Evolutionary conservation across 2,888 invertebrate genomes (phyloP).

Genomic region (Pollenia amentaria): DNA sequence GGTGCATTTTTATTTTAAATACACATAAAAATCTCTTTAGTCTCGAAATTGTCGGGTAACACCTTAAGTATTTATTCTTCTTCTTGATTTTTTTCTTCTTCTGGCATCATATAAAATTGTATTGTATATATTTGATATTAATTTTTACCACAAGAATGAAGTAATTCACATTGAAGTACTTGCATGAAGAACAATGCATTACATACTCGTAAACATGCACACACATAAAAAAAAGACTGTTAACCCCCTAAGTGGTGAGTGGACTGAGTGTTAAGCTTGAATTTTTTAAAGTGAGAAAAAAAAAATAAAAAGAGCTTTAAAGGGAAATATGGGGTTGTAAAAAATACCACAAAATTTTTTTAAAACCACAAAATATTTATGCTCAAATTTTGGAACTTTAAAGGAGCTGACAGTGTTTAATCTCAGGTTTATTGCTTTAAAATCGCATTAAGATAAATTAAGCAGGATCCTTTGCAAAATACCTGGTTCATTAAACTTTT

Average conservation of each 20-base stretch:
- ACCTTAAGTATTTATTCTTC: constrained; percentile 47
- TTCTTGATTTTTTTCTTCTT: background rate
- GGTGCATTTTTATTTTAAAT: constrained; percentile 10
- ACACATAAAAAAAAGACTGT: background rate
- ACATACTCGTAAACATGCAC: background rate
- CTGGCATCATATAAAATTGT: background rate
- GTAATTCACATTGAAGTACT: background rate
- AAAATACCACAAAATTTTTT: too few species aligned
- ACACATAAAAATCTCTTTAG: constrained; percentile 25
- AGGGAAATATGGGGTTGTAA: too few species aligned
- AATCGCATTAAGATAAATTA: too few species aligned
- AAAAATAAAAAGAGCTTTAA: background rate
- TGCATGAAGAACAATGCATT: background rate
- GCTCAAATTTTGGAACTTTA: too few species aligned
- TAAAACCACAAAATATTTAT: too few species aligned
- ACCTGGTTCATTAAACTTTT: too few species aligned
- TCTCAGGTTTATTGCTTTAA: too few species aligned
- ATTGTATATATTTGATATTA: constrained; percentile 7
- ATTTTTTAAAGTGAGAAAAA: background rate
- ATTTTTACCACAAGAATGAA: constrained; percentile 19
- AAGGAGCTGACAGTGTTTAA: too few species aligned
- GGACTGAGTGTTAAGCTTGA: background rate
- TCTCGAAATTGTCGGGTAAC: constrained; percentile 43
- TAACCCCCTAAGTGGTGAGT: constrained; percentile 8
- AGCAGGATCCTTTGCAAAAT: too few species aligned